These are phyloP conservation scores for Paralichthys olivaceus DNA, from an alignment of 2,113 vertebrate genomes.

Conservation along the genomic window DNA sequence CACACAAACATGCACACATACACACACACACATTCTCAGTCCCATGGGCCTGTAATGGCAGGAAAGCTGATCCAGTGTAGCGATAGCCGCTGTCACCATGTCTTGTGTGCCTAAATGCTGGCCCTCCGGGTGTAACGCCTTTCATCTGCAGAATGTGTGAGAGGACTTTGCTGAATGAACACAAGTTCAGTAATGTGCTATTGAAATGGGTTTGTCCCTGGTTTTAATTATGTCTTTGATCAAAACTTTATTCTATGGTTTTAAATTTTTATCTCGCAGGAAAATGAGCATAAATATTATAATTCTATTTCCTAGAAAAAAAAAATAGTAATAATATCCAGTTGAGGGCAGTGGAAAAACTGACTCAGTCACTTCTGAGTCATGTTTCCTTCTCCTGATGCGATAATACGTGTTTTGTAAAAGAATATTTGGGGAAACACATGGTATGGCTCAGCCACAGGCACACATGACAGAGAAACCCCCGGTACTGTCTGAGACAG, in stretches of 20 bases:
- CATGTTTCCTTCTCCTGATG: conserved; percentile 13
- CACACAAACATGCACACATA: conserved; percentile 7
- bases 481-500: conserved; percentile 6
- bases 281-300: background rate
- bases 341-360: conserved; percentile 19
- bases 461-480: conserved; percentile 19
- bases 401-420: conserved; percentile 35
- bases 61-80: conserved; percentile 51
- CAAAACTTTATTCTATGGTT: background rate
- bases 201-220: too few relatives aligned
- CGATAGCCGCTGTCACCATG: conserved; percentile 37
- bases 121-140: conserved; percentile 29
- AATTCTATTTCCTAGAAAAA: background rate
- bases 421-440: background rate
- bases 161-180: background rate
- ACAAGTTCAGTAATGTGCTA: background rate
- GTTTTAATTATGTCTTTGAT: background rate
- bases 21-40: conserved; percentile 27
- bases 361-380: background rate
- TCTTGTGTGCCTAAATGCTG: conserved; percentile 44
- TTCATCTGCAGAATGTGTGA: background rate
- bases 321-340: background rate
- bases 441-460: conserved; percentile 1
- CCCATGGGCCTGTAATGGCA: conserved; percentile 40
- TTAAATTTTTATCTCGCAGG: background rate